Evolutionary conservation across 2,888 invertebrate genomes (phyloP), one percentile per base, ranked within the genome.

Genomic region (Beris morrisii): DNA sequence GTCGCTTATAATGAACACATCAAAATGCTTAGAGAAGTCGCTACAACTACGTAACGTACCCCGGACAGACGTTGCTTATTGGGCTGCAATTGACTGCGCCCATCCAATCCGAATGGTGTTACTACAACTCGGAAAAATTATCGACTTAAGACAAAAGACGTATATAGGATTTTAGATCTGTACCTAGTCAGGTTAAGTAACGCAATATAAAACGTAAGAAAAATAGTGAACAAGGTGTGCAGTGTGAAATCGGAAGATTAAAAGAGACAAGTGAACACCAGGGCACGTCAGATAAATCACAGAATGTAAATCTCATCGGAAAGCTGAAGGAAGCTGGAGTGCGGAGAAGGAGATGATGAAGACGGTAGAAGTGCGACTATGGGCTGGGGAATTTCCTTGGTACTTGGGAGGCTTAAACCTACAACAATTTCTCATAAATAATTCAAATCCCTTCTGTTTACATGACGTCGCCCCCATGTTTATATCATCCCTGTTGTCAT

Each of bases 361-460:
- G 31, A 13, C 43, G 46, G 31, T 31, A 30, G 22, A 43, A 50
- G 61, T 38, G 61, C 13, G 15, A 59, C 22, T 28, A 59, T 38
- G 38, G 38, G 2, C 38, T 38, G 38, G 38, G 38, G 38, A 38
- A 38, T 38, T 38, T 22, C 7, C 38, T 38, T 38, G 38, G 38
- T 5, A 38, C 38, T 38, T 38, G 31, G 22, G 22, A 32, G 15
- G 38, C 43, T 61, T 61, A 46, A 48, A 50, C 59, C 59, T 59
- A 61, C 61, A 61, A 50, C 61, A 38, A 61, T 15, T 43, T 61
- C 61, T 61, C 61, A 61, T 61, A 61, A 61, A 61, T 61, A 52
- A 61, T 61, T 61, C 61, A 61, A 61, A 61, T 61, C 61, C 61
- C 61, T 61, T 61, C 61, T 61, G 61, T 61, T 61, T 61, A 61